These are phyloP conservation scores for Garrulus glandarius DNA, from an alignment of 2,797 vertebrate genomes.

Conservation along the genomic window DNA sequence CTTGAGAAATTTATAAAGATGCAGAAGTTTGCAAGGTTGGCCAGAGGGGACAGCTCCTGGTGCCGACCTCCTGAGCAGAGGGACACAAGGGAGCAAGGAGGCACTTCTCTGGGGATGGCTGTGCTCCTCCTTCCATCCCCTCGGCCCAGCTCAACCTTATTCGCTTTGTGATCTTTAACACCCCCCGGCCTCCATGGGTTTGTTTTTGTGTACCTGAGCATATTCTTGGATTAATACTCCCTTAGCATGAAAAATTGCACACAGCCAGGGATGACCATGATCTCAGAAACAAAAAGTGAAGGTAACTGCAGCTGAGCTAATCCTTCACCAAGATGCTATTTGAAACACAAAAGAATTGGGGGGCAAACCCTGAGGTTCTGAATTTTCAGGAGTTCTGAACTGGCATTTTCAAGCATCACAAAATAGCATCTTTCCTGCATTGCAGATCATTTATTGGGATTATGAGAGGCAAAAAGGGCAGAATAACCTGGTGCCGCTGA, in stretches of 20 bases:
- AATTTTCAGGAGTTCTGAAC: not conserved
- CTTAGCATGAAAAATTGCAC: not conserved
- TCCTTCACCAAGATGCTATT: not conserved
- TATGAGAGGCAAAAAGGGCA: not conserved
- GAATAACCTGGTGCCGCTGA: not conserved
- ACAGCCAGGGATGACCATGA: not conserved
- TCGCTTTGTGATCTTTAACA: not conserved
- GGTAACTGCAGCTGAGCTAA: not conserved
- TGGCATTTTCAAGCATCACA: not conserved
- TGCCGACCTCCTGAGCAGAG: not conserved
- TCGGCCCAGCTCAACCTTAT: not conserved
- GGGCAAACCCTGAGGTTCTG: not conserved
- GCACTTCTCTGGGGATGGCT: rapidly evolving
- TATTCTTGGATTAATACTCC: not conserved
- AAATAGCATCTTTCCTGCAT: not conserved
- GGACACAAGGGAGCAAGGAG: not conserved
- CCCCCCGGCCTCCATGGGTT: rapidly evolving
- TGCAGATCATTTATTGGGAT: not conserved
- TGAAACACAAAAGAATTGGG: not conserved
- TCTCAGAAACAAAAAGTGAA: not conserved
- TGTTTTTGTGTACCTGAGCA: not conserved
- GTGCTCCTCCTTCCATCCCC: rapidly evolving
- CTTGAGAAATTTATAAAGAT: not conserved
- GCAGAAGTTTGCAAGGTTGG: not conserved
- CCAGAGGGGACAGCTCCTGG: not conserved